Conservation (phyloP, 2,888 invertebrate genomes). For the Ephialtes manifestator region DNA sequence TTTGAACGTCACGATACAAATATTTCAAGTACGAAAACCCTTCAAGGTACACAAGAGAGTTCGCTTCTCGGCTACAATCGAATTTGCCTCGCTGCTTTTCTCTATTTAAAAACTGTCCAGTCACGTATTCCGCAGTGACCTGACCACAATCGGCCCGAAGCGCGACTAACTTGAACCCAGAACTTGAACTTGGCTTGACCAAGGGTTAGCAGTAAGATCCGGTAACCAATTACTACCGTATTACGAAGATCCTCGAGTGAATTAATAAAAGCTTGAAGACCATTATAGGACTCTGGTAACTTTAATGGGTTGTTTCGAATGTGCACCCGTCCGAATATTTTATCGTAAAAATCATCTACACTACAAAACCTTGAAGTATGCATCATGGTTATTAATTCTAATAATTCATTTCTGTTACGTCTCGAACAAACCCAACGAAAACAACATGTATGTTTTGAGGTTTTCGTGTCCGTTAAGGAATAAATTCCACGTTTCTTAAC, state of each 20-base stretch:
- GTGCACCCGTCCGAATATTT: too few species aligned
- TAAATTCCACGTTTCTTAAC: too few species aligned
- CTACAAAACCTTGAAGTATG: not conserved
- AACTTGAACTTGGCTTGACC: constrained; percentile 30
- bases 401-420: constrained; percentile 9
- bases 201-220: constrained; percentile 28
- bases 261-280: not conserved
- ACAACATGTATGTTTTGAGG: too few species aligned
- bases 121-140: constrained; percentile 10
- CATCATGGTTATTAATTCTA: too few species aligned
- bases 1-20: not conserved
- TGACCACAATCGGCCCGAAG: not conserved
- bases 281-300: not conserved
- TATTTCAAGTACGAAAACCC: constrained; percentile 10
- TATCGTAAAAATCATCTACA: not conserved
- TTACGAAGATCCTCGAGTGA: too few species aligned
- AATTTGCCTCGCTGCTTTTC: constrained; percentile 25
- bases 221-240: constrained; percentile 54
- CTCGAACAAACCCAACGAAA: too few species aligned
- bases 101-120: constrained; percentile 46
- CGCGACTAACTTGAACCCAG: constrained; percentile 16
- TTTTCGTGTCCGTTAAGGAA: too few species aligned
- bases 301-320: not conserved
- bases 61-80: constrained; percentile 42
- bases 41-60: not conserved